Evolutionary conservation across 2,888 invertebrate genomes (phyloP), one percentile per base, ranked within the genome.

Genomic region (Ophion obscuratus): DNA sequence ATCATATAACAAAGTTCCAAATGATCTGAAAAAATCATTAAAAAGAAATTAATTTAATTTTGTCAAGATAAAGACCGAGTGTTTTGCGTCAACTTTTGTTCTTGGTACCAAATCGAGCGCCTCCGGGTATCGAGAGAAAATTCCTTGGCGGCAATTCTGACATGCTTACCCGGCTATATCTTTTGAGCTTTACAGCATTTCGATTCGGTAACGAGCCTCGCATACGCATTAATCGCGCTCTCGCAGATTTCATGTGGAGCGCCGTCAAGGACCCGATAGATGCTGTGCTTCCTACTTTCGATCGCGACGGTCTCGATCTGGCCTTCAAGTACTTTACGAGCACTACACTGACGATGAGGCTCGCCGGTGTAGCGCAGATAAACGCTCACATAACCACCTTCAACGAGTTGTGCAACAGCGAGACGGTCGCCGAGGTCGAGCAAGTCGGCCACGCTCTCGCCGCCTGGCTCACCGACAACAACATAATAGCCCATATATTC

Each of bases 241-340:
- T 64, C 59, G 47, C 91, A 97, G 98, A 99, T 95, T 98, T 98
- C 92, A 98, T 99, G 96, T 99, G 99, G 98, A 97, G 97, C 87
- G 97, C 98, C 11, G 97, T 98, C 66, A 98, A 98, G 92, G 98
- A 99, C 94, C 98, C 98, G 0, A 94, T 98, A 74, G 98, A 98
- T 92, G 96, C 97, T 0, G 97, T 97, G 1, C 95, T 97, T 53
- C 94, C 94, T 44, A 96, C 97, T n/a, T 98, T 98, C 92, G 98
- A 98, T 91, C 96, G 96, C 1, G 98, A 99, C 92, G 99, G 98
- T 0, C 95, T 99, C 61, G 97, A 98, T 84, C 94, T 99, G 87
- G 99, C 99, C n/a, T 98, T 98, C 94, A 99, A 99, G 94, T 99
- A 98, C 94, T 99, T 99, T 93, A 98, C 97, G 87, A 98, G 98